Conservation (phyloP, 2,888 invertebrate genomes). For the Drosophila basisetae region DNA sequence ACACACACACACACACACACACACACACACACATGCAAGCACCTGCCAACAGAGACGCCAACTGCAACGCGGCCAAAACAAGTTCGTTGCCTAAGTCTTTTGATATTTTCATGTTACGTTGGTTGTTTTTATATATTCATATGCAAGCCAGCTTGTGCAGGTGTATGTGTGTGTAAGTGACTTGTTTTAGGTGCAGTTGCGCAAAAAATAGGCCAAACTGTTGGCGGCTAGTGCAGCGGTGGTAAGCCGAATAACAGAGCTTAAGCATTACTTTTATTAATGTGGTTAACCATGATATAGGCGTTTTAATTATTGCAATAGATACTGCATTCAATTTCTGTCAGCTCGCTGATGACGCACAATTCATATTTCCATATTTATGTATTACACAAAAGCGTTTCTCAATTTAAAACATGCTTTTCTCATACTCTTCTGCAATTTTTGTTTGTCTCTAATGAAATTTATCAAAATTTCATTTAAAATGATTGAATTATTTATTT, state of each 20-base stretch:
- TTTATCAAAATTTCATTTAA: not conserved
- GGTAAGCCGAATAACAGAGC: slow-evolving; percentile 44
- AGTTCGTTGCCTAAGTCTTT: slow-evolving; percentile 77
- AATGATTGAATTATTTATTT: not conserved
- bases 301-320: slow-evolving; percentile 28
- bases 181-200: slow-evolving; percentile 63
- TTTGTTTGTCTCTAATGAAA: not conserved
- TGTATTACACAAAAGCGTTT: not conserved
- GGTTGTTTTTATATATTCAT: slow-evolving; percentile 51
- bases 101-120: slow-evolving; percentile 64
- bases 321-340: slow-evolving; percentile 2
- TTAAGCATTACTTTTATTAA: slow-evolving; percentile 43
- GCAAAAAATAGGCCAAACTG: slow-evolving; percentile 75
- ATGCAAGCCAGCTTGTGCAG: slow-evolving; percentile 48
- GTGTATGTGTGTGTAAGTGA: slow-evolving; percentile 35
- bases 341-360: not conserved
- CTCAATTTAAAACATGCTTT: not conserved
- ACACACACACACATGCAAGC: slow-evolving; percentile 26
- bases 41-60: slow-evolving; percentile 47
- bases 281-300: slow-evolving; percentile 13
- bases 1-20: not conserved
- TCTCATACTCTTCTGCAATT: too few species aligned
- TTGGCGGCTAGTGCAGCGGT: slow-evolving; percentile 61
- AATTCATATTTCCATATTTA: not conserved
- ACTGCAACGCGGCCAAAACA: slow-evolving; percentile 56